phyloP scores from a whole-genome alignment of 2,888 invertebrate genomes.

The Strigamia maritima region DNA sequence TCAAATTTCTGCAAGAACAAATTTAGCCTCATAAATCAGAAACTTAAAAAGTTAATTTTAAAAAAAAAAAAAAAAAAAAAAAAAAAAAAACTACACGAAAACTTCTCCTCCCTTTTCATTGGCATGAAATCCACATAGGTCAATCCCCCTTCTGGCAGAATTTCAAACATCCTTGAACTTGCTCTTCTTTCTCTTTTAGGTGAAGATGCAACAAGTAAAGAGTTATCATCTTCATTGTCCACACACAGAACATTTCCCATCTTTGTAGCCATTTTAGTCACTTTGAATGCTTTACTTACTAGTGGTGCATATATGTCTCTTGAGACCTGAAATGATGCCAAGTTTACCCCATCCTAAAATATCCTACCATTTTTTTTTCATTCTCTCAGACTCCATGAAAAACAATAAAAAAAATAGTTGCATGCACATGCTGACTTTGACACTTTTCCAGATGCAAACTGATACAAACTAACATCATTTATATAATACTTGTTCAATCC shows the following conservation, averaged over 20 bases:
- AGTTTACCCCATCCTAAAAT: neutral
- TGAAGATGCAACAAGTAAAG: neutral
- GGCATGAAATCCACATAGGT: conserved; percentile 44
- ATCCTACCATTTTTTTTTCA: neutral
- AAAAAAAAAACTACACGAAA: conserved; percentile 4
- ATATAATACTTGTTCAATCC: too few species aligned
- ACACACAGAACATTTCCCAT: neutral
- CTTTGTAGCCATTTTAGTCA: neutral
- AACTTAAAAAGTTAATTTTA: neutral
- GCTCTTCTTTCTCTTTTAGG: conserved; percentile 22
- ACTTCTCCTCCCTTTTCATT: conserved; percentile 16
- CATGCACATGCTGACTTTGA: too few species aligned
- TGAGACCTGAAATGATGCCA: neutral
- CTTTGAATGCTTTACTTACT: too few species aligned
- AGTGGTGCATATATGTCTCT: too few species aligned
- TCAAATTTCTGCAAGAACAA: conserved; percentile 40
- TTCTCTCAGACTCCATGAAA: too few species aligned
- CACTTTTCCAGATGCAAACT: too few species aligned
- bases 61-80: conserved; percentile 5
- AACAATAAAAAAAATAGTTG: too few species aligned
- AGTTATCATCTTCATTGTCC: neutral
- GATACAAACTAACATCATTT: too few species aligned
- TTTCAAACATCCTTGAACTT: conserved; percentile 19
- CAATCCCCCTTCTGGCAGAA: conserved; percentile 29
- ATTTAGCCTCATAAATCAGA: neutral